phyloP scores from a whole-genome alignment of 1,140 invertebrate genomes.

The Zaprionus ghesquierei region DNA sequence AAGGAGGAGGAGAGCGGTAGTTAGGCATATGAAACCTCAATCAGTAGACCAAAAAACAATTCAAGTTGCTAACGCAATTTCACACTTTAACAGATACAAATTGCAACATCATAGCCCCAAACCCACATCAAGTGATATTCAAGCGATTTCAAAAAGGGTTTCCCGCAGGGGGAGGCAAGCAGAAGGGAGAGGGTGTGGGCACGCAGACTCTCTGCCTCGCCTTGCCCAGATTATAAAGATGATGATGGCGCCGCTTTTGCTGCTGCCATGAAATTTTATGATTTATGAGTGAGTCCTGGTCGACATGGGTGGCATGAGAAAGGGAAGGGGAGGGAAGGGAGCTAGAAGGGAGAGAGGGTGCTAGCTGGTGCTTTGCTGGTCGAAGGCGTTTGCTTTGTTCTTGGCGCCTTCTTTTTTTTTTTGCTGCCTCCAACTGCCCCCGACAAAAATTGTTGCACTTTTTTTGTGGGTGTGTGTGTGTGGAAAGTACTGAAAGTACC shows the following conservation, averaged over 20 bases:
- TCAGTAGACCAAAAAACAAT: conserved; percentile 53
- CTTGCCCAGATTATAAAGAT: conserved; percentile 74
- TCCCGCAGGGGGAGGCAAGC: neutral
- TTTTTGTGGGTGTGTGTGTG: conserved; percentile 23
- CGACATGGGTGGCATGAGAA: conserved; percentile 20
- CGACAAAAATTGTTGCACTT: conserved; percentile 65
- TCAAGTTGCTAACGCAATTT: conserved; percentile 71
- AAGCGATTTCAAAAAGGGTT: conserved; percentile 1
- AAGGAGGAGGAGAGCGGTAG: neutral
- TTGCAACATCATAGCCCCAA: conserved; percentile 75
- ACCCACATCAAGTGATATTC: conserved; percentile 22
- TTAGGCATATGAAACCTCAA: neutral
- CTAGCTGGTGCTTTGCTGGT: neutral
- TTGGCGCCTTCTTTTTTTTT: conserved; percentile 29
- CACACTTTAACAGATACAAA: conserved; percentile 80
- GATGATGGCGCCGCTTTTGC: conserved; percentile 55
- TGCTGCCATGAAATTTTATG: conserved; percentile 67
- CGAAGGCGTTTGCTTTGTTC: conserved; percentile 39
- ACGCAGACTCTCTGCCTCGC: conserved; percentile 3
- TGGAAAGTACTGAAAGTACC: conserved; percentile 5
- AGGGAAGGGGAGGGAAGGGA: too few species aligned
- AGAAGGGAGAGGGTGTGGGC: neutral
- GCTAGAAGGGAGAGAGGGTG: neutral
- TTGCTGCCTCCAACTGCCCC: conserved; percentile 19
- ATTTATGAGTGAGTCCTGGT: conserved; percentile 65